phyloP scores from a whole-genome alignment of 2,888 invertebrate species.

The Lagria hirta region DNA sequence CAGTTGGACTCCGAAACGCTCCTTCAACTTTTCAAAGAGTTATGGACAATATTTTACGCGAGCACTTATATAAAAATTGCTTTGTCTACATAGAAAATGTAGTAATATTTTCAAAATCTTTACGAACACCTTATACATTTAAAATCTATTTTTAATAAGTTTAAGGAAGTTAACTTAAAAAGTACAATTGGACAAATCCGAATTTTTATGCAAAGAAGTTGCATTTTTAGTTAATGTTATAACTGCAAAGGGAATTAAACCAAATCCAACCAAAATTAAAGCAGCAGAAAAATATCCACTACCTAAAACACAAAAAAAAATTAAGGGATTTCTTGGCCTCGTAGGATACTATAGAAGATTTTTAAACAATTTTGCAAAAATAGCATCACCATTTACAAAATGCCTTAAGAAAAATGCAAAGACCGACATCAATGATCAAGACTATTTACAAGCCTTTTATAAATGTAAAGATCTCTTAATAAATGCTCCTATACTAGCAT shows the following conservation, averaged over 20 bases:
- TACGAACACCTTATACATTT: slow-evolving; percentile 33
- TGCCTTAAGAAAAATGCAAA: slow-evolving; percentile 19
- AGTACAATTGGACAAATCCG: slow-evolving; percentile 28
- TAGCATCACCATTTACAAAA: slow-evolving; percentile 38
- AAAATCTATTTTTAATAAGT: too few relatives aligned
- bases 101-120: slow-evolving; percentile 34
- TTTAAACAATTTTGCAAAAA: slow-evolving; percentile 41
- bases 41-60: slow-evolving; percentile 38
- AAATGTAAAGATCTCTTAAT: slow-evolving; percentile 19
- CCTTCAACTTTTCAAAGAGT: slow-evolving; percentile 40
- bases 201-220: slow-evolving; percentile 34
- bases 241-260: slow-evolving; percentile 31
- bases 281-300: slow-evolving; percentile 15
- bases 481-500: slow-evolving; percentile 25
- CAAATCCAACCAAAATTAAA: slow-evolving; percentile 34
- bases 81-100: slow-evolving; percentile 48
- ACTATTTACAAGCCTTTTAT: slow-evolving; percentile 24
- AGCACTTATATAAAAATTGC: slow-evolving; percentile 34
- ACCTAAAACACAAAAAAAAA: slow-evolving; percentile 21
- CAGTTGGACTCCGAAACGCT: slow-evolving; percentile 37
- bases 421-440: slow-evolving; percentile 15
- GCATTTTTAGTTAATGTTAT: slow-evolving; percentile 42
- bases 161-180: too few relatives aligned
- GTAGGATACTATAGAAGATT: slow-evolving; percentile 47
- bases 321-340: slow-evolving; percentile 44